These are phyloP conservation scores for Amphipyra tragopoginis DNA, from an alignment of 2,888 invertebrate genomes.

Conservation along the genomic window DNA sequence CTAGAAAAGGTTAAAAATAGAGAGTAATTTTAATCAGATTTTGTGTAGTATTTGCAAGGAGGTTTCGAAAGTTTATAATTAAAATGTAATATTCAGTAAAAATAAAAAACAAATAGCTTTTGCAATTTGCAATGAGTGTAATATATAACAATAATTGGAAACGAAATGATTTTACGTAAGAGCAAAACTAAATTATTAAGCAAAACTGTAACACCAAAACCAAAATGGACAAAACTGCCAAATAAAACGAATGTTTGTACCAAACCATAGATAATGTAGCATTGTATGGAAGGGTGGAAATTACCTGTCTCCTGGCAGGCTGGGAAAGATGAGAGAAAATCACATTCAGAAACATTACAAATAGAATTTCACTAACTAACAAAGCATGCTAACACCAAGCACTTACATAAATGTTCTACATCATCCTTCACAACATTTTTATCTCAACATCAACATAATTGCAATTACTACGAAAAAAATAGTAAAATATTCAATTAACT, in stretches of 20 bases:
- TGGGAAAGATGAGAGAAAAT: conserved; percentile 89
- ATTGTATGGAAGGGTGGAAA: conserved; percentile 62
- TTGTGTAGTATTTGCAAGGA: conserved; percentile 2
- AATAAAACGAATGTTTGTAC: conserved; percentile 40
- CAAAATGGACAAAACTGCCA: conserved; percentile 46
- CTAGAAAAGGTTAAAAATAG: not conserved
- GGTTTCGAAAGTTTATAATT: conserved; percentile 2
- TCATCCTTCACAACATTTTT: conserved; percentile 70
- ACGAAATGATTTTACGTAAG: conserved; percentile 4
- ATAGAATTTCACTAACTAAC: conserved; percentile 81
- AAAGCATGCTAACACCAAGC: conserved; percentile 79
- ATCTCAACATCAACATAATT: conserved; percentile 76
- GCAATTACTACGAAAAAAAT: conserved; percentile 81
- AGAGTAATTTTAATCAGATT: not conserved
- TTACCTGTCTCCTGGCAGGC: conserved; percentile 91
- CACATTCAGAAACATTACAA: conserved; percentile 89
- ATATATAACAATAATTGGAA: not conserved
- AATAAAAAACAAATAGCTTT: no score
- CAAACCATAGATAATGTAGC: conserved; percentile 57
- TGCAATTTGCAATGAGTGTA: no score
- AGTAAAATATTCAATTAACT: conserved; percentile 83
- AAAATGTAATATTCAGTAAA: no score
- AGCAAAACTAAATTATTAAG: conserved; percentile 32
- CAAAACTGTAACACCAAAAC: conserved; percentile 49
- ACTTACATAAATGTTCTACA: conserved; percentile 69